Base-by-base conservation (phyloP, 1,140 invertebrate species). In the Caenorhabditis remanei region DNA sequence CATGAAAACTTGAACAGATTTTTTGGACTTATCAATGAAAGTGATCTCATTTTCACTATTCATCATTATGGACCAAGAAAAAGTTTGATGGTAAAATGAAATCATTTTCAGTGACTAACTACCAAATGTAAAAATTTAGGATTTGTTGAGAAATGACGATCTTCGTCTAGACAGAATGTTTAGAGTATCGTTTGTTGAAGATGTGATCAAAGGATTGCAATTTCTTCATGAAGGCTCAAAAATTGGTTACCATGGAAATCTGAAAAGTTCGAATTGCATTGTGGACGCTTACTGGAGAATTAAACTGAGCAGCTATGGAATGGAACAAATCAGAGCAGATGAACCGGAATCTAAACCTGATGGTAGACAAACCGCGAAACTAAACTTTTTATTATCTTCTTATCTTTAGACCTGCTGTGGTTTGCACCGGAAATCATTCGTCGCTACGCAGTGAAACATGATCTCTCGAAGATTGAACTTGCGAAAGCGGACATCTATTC, bases 351-450 rank as follows among this genome's bases (percentile, higher is more conserved):
- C 50, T 9, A 85, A 61, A 32, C 61, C 61, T 0, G 65, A 85
- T 85, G 84, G 65, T 85, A 40, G 41, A 40, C 14, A 83, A 32
- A 40, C n/a, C 11, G 0, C 5, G 24, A 11, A 32, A 2, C 16
- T 0, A 48, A 56, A 13, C 14, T 83, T 21, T 11, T 53, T 6
- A 58, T 6, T 4, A 63, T 14, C 46, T 41, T 53, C n/a, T 84
- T 14, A 32, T 32, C 1, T 75, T 61, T 56, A 87, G 85, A 82
- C 11, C 21, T 87, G 4, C 48, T 87, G 7, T 87, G 85, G 85
- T 63, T 65, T 11, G 85, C 85, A 83, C 85, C 85, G 58, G 85
- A 87, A 83, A 87, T 87, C 16, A 50, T 87, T 21, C 19, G 85
- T 32, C 58, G 58, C 4, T 83, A 58, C n/a, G 53, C 40, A 16